phyloP scores from a whole-genome alignment of 1,140 invertebrate genomes.

The Muscidifurax raptorellus region DNA sequence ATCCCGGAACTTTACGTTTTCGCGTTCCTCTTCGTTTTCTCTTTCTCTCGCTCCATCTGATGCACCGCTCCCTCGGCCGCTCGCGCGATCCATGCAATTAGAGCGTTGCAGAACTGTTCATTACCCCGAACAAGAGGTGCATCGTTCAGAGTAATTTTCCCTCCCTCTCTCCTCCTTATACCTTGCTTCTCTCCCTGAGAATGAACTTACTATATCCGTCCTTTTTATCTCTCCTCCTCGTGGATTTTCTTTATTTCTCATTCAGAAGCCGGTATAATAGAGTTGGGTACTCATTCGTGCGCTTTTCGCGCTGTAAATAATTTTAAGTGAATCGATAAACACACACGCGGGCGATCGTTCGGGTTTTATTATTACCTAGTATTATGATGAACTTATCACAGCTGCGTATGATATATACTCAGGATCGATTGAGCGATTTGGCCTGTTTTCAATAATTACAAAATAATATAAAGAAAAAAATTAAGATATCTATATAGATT shows the following conservation, averaged over 20 bases:
- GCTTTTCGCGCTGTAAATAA: neutral
- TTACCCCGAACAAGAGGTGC: constrained; percentile 56
- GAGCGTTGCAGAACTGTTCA: constrained; percentile 55
- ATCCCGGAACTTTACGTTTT: constrained; percentile 50
- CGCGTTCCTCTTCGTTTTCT: constrained; percentile 26
- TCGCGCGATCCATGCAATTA: constrained; percentile 45
- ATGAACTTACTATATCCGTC: constrained; percentile 28
- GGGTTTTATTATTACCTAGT: neutral
- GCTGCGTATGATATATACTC: too few species aligned
- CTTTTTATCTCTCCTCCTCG: constrained; percentile 34
- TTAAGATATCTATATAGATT: neutral
- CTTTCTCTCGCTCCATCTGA: neutral
- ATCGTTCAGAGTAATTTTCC: constrained; percentile 56
- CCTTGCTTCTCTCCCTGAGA: constrained; percentile 28
- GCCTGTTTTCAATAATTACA: too few species aligned
- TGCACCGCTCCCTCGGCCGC: neutral
- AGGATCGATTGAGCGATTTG: neutral
- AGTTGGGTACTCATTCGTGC: neutral
- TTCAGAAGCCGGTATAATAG: neutral
- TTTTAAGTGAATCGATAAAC: neutral
- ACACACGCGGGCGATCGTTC: neutral
- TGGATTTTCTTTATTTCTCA: neutral
- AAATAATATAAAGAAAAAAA: neutral
- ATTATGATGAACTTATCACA: too few species aligned
- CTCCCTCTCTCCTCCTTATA: constrained; percentile 29